These are phyloP conservation scores for Agrochola lychnidis DNA, from an alignment of 2,888 invertebrate species.

Conservation along the genomic window DNA sequence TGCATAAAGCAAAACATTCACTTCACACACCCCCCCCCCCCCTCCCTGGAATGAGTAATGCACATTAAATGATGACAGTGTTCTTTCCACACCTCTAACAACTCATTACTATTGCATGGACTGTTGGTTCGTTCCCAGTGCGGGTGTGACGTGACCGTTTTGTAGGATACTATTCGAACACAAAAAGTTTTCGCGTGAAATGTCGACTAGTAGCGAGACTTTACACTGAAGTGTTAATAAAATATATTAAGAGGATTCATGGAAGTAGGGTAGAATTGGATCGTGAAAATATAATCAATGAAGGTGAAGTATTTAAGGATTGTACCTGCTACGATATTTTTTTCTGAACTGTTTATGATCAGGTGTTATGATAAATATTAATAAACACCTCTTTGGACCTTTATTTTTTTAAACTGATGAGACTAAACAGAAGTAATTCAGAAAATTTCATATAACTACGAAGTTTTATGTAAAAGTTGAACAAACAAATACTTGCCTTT, in stretches of 20 bases:
- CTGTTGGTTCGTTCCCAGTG: slow-evolving; percentile 50
- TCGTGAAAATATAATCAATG: slow-evolving; percentile 18
- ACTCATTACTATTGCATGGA: slow-evolving; percentile 54
- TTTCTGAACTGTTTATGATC: background rate
- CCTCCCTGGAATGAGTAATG: slow-evolving; percentile 12
- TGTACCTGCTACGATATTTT: background rate
- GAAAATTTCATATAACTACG: background rate
- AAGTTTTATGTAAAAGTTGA: background rate
- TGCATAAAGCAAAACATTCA: slow-evolving; percentile 36
- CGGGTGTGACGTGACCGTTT: slow-evolving; percentile 36
- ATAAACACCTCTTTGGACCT: background rate
- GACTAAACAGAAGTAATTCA: background rate
- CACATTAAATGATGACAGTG: slow-evolving; percentile 41
- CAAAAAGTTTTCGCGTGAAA: slow-evolving; percentile 54
- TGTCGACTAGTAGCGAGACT: slow-evolving; percentile 40
- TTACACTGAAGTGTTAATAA: slow-evolving; percentile 55
- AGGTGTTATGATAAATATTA: background rate
- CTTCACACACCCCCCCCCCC: too few relatives aligned
- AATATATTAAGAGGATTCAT: slow-evolving; percentile 44
- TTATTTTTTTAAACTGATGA: background rate
- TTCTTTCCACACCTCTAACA: slow-evolving; percentile 43
- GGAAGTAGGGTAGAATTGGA: slow-evolving; percentile 17
- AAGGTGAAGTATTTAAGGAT: background rate
- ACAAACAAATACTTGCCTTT: background rate
- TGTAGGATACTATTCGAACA: slow-evolving; percentile 3